Base-by-base conservation (phyloP, 1,140 invertebrate species). In the Bombus pyrosoma region DNA sequence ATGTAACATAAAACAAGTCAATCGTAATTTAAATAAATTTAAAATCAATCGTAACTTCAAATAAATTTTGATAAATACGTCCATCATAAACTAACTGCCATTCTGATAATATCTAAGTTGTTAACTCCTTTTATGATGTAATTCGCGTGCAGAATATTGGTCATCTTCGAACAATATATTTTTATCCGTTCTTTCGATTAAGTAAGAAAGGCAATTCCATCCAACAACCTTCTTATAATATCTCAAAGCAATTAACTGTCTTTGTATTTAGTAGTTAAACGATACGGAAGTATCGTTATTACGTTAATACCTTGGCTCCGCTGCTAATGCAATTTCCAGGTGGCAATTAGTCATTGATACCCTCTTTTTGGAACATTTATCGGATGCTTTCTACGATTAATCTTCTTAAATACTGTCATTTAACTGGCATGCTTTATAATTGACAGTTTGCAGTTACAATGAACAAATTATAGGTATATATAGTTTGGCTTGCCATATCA, bases 181-280 rank as follows among this genome's bases (percentile, higher is more conserved):
- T 53, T 39, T 62, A 59, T 59, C 15, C 73, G 5, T n/a, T 69
- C 53, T 76, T 34, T 18, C 39, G 73, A 86, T 82, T 78, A 66
- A 39, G 10, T 83, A 77, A 87, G 62, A 37, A 75, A 43, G 32
- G 18, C 64, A 88, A 79, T 87, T 53, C 57, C 32, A 39, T 39
- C 43, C 13, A 37, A 8, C 41, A 59, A 18, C 10, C 66, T 78
- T 43, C 69, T 43, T 37, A 5, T 53, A 28, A 15, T 10, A 47
- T n/a, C 9, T 53, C 59, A 77, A 77, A 82, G 71, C 79, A 87
- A 88, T 88, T 87, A 88, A 88, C 66, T 73, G 59, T 66, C 69
- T 53, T 62, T 88, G 41, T 79, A 76, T 79, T 73, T 53, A 62
- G 39, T 59, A 25, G 37, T 41, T 34, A 81, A 73, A 86, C 72